Percentiles rank a stretch among this genome's conserved stretches.
These are phyloP conservation scores for Watsonalla cultraria DNA, from an alignment of 2,888 invertebrate genomes.

Conservation along the genomic window DNA sequence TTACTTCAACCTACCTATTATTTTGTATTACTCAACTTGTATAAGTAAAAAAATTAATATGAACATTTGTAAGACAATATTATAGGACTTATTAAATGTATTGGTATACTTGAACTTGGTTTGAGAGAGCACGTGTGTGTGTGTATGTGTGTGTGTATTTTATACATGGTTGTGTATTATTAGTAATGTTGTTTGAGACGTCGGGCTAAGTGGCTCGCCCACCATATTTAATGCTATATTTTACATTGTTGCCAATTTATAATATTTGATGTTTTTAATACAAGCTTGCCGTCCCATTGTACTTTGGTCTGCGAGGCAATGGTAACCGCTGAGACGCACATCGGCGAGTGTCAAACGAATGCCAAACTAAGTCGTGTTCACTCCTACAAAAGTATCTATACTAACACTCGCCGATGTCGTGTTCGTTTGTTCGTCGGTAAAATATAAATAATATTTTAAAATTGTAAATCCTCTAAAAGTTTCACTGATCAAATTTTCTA, in stretches of 20 bases:
- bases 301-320: no score
- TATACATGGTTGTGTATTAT: slow-evolving; percentile 25
- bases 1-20: no score
- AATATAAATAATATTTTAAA: not conserved
- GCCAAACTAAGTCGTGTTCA: no score
- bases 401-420: no score
- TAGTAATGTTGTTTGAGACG: slow-evolving; percentile 20
- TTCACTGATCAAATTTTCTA: not conserved
- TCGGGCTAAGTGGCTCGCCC: slow-evolving; percentile 10
- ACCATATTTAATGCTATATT: slow-evolving; percentile 38
- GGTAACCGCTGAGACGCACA: no score
- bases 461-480: not conserved
- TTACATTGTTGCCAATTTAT: slow-evolving; percentile 70
- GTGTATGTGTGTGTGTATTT: slow-evolving; percentile 11
- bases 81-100: not conserved
- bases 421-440: not conserved
- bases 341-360: no score
- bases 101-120: not conserved
- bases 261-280: not conserved
- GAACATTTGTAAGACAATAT: not conserved
- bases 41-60: not conserved
- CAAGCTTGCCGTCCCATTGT: not conserved
- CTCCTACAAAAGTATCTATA: no score
- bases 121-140: slow-evolving; percentile 5
- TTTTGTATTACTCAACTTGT: not conserved